These are phyloP conservation scores for Pachyseris speciosa DNA, from an alignment of 64 coral and sea anemone genomes.

Conservation along the genomic window DNA sequence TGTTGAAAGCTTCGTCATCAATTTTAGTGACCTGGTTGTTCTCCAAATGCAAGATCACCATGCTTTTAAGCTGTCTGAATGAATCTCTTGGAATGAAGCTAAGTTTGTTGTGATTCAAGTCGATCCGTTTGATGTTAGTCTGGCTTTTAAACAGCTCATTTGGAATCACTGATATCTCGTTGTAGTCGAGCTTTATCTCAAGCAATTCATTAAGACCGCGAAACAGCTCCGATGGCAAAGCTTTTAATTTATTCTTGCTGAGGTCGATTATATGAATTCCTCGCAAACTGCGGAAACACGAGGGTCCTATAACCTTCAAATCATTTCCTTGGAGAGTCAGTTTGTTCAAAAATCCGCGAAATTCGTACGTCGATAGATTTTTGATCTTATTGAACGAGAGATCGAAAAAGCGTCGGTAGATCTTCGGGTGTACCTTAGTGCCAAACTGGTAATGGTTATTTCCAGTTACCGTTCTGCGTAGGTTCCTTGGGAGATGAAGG, in stretches of 20 bases:
- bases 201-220: slow-evolving; percentile 23
- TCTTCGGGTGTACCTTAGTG: slow-evolving; percentile 22
- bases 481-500: slow-evolving; percentile 59
- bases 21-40: slow-evolving; percentile 53
- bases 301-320: slow-evolving; percentile 25
- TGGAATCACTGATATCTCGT: slow-evolving; percentile 59
- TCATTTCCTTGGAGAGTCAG: slow-evolving; percentile 74
- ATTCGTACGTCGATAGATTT: slow-evolving; percentile 51
- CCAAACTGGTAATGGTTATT: slow-evolving; percentile 70
- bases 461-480: slow-evolving; percentile 4
- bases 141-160: slow-evolving; percentile 37
- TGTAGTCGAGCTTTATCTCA: slow-evolving; percentile 55
- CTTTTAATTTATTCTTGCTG: slow-evolving; percentile 45
- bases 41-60: slow-evolving; percentile 62
- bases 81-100: background rate
- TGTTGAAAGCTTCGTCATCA: slow-evolving; percentile 52
- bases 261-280: slow-evolving; percentile 71
- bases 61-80: slow-evolving; percentile 8
- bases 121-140: slow-evolving; percentile 22
- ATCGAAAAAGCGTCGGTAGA: slow-evolving; percentile 76
- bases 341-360: slow-evolving; percentile 61
- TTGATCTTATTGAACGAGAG: slow-evolving; percentile 71
- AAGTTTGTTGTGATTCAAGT: slow-evolving; percentile 58
- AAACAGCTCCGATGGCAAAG: slow-evolving; percentile 60
- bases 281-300: slow-evolving; percentile 37